Evolutionary conservation across 23 tunicate genomes (phyloP).

Genomic region (Oikopleura albicans): DNA sequence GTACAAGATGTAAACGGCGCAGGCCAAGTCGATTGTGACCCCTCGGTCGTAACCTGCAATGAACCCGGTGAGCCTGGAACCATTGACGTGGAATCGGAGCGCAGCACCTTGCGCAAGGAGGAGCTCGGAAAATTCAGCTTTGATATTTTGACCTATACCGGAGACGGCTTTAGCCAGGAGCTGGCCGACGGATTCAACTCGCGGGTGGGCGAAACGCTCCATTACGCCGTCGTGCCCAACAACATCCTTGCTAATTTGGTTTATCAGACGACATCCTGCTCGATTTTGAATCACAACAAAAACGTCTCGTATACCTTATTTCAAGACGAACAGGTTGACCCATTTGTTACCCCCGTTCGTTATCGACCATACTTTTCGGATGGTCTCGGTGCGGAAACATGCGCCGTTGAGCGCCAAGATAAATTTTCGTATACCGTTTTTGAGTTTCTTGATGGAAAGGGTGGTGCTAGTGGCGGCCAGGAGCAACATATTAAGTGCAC

Average conservation of each 20-base stretch:
- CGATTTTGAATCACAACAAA: neutral
- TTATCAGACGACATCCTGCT: neutral
- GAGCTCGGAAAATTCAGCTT: neutral
- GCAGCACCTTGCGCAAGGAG: neutral
- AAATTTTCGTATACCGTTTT: neutral
- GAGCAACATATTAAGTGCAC: neutral
- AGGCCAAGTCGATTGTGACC: neutral
- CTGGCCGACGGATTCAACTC: too few species aligned
- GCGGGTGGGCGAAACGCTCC: neutral
- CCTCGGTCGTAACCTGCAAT: neutral
- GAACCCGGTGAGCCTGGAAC: neutral
- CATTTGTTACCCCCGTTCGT: neutral
- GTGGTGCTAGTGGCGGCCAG: neutral
- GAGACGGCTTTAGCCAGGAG: too few species aligned
- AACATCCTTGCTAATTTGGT: neutral
- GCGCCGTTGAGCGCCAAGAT: neutral
- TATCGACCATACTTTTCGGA: neutral
- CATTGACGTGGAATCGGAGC: too few species aligned
- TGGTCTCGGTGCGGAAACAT: neutral
- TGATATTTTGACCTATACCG: too few species aligned
- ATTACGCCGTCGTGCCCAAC: neutral
- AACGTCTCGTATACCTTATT: neutral
- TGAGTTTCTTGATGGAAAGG: constrained; percentile 1
- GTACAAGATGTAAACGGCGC: neutral
- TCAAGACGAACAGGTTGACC: neutral